Percentiles rank a stretch among this genome's conserved stretches.
phyloP scores from a whole-genome alignment of 1,140 invertebrate species.

The Palaemon carinicauda region DNA sequence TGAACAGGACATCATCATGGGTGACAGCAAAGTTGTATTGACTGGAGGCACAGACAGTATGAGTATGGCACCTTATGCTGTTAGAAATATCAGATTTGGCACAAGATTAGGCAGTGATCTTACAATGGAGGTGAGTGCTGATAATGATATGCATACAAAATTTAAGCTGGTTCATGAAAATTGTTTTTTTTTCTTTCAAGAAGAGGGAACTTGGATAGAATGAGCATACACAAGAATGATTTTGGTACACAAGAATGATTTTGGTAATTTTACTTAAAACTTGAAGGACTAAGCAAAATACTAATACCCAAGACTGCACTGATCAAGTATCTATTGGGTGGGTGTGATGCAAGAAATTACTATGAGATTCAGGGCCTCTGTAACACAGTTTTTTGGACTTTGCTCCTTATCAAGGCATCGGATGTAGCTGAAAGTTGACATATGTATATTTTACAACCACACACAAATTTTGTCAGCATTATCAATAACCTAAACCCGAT shows the following conservation, averaged over 20 bases:
- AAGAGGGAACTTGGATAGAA: neutral
- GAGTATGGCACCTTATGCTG: constrained; percentile 91
- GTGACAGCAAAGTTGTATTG: constrained; percentile 86
- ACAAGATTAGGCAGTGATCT: constrained; percentile 81
- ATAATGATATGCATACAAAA: neutral
- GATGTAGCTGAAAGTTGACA: no score
- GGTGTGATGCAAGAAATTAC: neutral
- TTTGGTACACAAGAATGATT: neutral
- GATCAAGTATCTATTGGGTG: no score
- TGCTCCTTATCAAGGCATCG: no score
- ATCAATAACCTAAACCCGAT: no score
- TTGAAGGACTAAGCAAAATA: no score
- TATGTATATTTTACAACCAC: no score
- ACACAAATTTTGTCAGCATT: no score
- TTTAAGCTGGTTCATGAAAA: neutral
- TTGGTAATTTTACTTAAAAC: no score
- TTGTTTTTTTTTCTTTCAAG: neutral
- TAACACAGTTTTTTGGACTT: no score
- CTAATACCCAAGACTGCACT: no score
- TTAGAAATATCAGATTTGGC: constrained; percentile 91
- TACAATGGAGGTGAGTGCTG: constrained; percentile 37
- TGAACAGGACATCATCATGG: constrained; percentile 83
- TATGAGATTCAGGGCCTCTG: neutral
- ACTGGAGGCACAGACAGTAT: constrained; percentile 95
- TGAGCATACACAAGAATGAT: neutral